Conservation (phyloP, 2,888 invertebrate genomes). For the Megastigmus dorsalis region DNA sequence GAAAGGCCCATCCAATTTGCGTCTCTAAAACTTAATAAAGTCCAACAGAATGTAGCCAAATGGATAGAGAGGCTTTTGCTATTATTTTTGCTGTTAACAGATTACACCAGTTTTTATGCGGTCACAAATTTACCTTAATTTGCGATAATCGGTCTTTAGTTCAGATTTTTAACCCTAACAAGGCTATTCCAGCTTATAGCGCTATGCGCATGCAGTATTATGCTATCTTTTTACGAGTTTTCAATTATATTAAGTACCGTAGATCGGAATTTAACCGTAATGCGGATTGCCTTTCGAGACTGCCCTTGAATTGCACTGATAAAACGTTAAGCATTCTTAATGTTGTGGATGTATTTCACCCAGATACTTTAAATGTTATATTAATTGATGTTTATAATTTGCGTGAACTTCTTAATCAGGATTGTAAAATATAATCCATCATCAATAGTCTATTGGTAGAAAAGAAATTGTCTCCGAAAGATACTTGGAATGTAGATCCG, state of each 20-base stretch:
- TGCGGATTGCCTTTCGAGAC: constrained; percentile 56
- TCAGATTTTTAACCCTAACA: constrained; percentile 4
- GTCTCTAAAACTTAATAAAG: background rate
- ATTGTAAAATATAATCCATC: background rate
- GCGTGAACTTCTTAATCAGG: background rate
- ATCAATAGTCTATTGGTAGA: background rate
- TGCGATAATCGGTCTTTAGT: background rate
- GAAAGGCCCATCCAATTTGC: constrained; percentile 4
- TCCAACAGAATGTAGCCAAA: constrained; percentile 5
- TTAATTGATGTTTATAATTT: background rate
- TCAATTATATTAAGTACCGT: constrained; percentile 52
- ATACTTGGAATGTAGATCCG: constrained; percentile 6
- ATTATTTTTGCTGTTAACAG: constrained; percentile 16
- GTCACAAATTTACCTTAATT: too few species aligned
- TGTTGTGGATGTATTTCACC: constrained; percentile 5
- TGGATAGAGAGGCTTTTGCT: background rate
- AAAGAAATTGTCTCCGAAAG: background rate
- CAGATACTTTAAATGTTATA: background rate
- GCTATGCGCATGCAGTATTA: constrained; percentile 60
- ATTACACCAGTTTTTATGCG: constrained; percentile 15
- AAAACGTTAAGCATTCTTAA: background rate
- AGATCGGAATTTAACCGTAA: constrained; percentile 52
- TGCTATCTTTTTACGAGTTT: constrained; percentile 54
- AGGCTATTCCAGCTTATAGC: constrained; percentile 27
- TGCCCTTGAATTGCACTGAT: constrained; percentile 37